Evolutionary conservation across 2,888 invertebrate species (phyloP).

Genomic region (Idaea straminata): DNA sequence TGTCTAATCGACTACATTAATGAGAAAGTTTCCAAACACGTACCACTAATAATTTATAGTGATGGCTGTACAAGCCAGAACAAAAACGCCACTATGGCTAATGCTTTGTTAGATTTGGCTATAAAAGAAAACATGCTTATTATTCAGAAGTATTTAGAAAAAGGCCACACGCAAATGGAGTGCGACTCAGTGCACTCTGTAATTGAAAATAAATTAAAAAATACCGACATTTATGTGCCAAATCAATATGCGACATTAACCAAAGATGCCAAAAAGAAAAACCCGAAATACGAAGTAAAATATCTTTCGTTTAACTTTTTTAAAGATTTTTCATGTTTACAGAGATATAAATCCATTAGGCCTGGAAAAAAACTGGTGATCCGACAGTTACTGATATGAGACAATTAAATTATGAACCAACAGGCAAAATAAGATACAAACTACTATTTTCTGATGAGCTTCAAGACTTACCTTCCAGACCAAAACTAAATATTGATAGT

Average conservation of each 20-base stretch:
- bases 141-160: conserved; percentile 32
- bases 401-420: no score
- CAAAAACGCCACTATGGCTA: conserved; percentile 13
- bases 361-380: no score
- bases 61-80: conserved; percentile 17
- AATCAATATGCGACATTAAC: no score
- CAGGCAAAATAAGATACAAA: no score
- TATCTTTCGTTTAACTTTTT: no score
- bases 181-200: conserved; percentile 39
- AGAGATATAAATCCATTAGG: no score
- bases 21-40: conserved; percentile 8
- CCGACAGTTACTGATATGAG: no score
- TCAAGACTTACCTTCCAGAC: no score
- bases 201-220: conserved; percentile 44
- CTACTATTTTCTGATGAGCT: no score
- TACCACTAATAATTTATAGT: conserved; percentile 13
- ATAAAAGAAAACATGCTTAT: conserved; percentile 9
- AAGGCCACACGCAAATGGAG: conserved; percentile 34
- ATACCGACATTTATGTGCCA: conserved; percentile 23
- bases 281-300: background rate
- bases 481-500: no score
- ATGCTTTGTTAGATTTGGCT: conserved; percentile 7
- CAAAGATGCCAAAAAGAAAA: background rate
- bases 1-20: conserved; percentile 14
- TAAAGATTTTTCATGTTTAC: no score